Conservation (phyloP, 2,888 invertebrate species). For the Euclidia mi region DNA sequence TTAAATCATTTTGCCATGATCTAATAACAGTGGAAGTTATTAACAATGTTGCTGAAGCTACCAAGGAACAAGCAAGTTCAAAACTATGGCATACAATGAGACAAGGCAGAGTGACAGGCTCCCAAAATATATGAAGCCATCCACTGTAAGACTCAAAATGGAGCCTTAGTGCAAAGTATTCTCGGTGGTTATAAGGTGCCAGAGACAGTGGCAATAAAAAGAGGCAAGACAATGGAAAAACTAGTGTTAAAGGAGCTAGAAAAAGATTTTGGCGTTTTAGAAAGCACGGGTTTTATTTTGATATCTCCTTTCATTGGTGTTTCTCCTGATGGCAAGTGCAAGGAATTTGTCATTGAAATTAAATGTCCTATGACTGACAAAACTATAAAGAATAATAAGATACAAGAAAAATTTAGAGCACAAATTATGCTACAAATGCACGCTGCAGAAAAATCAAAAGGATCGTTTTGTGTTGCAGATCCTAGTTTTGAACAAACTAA, state of each 20-base stretch:
- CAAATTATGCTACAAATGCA: constrained; percentile 18
- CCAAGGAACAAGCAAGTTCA: constrained; percentile 1
- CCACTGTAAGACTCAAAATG: constrained; percentile 17
- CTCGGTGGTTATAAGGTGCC: constrained; percentile 13
- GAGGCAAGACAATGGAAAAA: constrained; percentile 10
- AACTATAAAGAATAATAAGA: constrained; percentile 9
- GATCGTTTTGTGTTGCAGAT: no score
- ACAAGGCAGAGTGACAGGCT: background rate
- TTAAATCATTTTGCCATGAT: constrained; percentile 8
- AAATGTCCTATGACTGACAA: constrained; percentile 16
- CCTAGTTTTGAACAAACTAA: no score
- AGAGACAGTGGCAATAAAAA: constrained; percentile 5
- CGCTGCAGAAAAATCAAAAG: constrained; percentile 7
- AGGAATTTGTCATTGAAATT: constrained; percentile 14
- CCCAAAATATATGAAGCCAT: constrained; percentile 4
- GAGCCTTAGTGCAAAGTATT: constrained; percentile 13
- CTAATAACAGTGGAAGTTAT: background rate
- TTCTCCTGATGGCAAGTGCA: constrained; percentile 13
- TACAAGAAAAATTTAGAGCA: constrained; percentile 18
- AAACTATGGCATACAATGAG: constrained; percentile 4
- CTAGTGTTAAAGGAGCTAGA: constrained; percentile 7
- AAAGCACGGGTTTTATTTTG: constrained; percentile 18
- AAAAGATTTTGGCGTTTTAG: constrained; percentile 12
- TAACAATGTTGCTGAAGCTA: constrained; percentile 1
- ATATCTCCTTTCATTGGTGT: constrained; percentile 15